Base-by-base conservation (phyloP, 2,797 vertebrate genomes). In the Hozukius guyotensis region DNA sequence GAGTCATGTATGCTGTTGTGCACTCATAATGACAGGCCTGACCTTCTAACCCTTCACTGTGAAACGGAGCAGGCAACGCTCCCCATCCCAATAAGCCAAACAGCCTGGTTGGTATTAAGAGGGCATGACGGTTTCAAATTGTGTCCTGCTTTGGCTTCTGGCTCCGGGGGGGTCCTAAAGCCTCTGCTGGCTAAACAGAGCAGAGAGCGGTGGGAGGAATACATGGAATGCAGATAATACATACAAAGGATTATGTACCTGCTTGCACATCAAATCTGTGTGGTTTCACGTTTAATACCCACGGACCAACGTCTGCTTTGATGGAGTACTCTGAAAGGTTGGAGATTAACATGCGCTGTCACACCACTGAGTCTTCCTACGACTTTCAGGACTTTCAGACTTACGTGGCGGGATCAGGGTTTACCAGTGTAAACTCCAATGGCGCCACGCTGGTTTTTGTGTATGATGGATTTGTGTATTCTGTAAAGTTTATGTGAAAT, bases 231-330 rank as follows among this genome's bases (percentile, higher is more conserved):
- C 87, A 93, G 88, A 92, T 90, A 92, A 86, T 85, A 89, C 91
- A 92, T 79, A 94, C 89, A 90, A 89, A 93, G 83, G 88, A 93
- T 90, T 93, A 90, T 84, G 85, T 89, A 91, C 87, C 89, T 90
- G 88, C 85, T 87, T 86, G 86, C 86, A 86, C 88, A 90, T 93
- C 87, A 80, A 66, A 89, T 91, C 87, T 88, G 77, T 66, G 82
- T 85, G 84, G 82, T 71, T 93, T 92, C 80, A 91, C 61, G 36
- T 93, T 85, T 91, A 91, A 90, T 90, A 88, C 89, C 84, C 85
- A 31, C 3, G 22, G 81, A 84, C 91, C 84, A 55, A 67, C 27
- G 55, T 74, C 80, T 81, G 70, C 87, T 92, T 91, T 93, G 90
- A 90, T 87, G 86, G 65, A 88, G 77, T 1, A 5, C 82, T 60